Conservation (phyloP, 1,140 invertebrate genomes). For the Acromyrmex heyeri region DNA sequence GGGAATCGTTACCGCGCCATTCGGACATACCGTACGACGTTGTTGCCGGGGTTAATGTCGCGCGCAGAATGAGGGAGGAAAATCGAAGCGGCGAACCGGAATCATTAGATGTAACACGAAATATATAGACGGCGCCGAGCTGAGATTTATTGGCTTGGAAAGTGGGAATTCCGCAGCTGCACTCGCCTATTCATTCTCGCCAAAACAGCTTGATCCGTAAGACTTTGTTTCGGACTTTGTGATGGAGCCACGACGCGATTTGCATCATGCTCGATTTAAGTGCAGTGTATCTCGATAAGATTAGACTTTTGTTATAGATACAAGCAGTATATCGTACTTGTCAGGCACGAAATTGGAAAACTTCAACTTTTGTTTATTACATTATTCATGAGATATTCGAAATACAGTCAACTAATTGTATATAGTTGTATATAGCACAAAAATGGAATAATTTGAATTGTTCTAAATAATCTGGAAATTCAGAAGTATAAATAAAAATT, state of each 20-base stretch:
- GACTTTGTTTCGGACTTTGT: conserved; percentile 2
- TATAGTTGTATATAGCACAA: not conserved
- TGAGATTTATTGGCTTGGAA: conserved; percentile 70
- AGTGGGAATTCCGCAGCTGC: conserved; percentile 60
- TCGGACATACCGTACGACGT: conserved; percentile 67
- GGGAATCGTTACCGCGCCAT: conserved; percentile 76
- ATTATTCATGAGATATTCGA: not conserved
- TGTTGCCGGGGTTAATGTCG: conserved; percentile 74
- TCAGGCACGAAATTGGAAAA: not conserved
- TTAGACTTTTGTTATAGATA: conserved; percentile 23
- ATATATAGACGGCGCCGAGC: conserved; percentile 56
- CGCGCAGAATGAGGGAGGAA: conserved; percentile 65
- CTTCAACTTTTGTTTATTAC: not conserved
- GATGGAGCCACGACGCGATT: conserved; percentile 4
- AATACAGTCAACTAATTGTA: not conserved
- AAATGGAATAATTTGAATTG: not conserved
- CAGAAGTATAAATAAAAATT: not conserved
- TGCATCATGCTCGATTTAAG: conserved; percentile 14
- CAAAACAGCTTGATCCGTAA: conserved; percentile 6
- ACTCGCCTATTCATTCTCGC: conserved; percentile 57
- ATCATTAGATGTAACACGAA: conserved; percentile 74
- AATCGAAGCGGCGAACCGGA: conserved; percentile 65
- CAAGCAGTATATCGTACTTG: not conserved
- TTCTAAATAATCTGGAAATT: not conserved
- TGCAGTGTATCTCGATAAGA: not conserved